These are phyloP conservation scores for Halictus ligatus DNA, from an alignment of 2,888 invertebrate genomes.

Conservation along the genomic window DNA sequence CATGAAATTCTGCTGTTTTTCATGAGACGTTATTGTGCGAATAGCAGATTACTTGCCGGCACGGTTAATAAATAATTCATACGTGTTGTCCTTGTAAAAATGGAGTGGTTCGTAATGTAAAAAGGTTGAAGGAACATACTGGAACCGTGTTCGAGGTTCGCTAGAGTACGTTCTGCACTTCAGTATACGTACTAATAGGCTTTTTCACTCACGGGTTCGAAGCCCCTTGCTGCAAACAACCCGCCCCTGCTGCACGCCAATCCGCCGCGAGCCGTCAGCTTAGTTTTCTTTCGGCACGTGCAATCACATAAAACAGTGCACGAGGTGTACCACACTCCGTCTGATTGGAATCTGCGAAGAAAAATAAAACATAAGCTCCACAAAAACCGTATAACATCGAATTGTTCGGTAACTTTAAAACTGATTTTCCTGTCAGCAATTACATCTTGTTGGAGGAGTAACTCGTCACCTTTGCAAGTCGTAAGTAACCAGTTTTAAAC, in stretches of 20 bases:
- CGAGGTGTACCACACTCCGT: constrained; percentile 19
- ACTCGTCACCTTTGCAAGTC: not conserved
- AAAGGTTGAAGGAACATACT: not conserved
- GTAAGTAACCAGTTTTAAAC: not conserved
- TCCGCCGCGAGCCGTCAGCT: constrained; percentile 65
- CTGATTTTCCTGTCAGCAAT: too few relatives aligned
- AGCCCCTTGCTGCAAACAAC: constrained; percentile 34
- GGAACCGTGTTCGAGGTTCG: constrained; percentile 3
- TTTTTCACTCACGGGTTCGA: constrained; percentile 34
- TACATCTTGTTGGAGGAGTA: too few relatives aligned
- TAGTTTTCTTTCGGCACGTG: constrained; percentile 66
- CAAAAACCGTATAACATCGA: not conserved
- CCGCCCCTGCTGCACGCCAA: constrained; percentile 48
- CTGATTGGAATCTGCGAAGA: constrained; percentile 55
- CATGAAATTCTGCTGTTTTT: not conserved
- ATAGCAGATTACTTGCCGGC: not conserved
- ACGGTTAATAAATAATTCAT: not conserved
- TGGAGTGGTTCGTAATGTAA: not conserved
- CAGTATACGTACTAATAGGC: constrained; percentile 33
- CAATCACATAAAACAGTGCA: constrained; percentile 45
- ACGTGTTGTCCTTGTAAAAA: not conserved
- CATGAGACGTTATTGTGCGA: not conserved
- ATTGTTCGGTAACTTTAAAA: not conserved
- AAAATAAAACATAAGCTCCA: constrained; percentile 6
- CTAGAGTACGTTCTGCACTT: constrained; percentile 36